Evolutionary conservation across 2,113 vertebrate species (phyloP).

Genomic region (Chloroceryle aenea): DNA sequence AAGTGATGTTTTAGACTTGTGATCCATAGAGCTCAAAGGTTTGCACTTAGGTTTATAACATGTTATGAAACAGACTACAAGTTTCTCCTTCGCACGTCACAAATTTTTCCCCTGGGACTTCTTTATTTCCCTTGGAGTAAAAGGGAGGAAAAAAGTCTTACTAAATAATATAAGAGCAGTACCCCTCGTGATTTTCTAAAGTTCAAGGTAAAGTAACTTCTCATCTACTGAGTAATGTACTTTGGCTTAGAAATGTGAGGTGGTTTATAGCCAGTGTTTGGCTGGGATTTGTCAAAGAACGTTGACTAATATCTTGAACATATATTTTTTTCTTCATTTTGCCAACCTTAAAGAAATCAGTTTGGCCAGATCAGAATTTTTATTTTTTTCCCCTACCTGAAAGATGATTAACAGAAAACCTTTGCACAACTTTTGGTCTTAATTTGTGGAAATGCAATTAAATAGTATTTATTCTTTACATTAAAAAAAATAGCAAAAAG

Average conservation of each 20-base stretch:
- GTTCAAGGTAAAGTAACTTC: constrained; percentile 9
- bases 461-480: not conserved
- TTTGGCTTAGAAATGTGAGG: not conserved
- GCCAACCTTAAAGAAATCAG: not conserved
- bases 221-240: not conserved
- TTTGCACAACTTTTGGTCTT: not conserved
- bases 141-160: not conserved
- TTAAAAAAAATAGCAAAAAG: not conserved
- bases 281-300: not conserved
- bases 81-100: not conserved
- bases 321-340: not conserved
- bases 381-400: not conserved
- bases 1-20: not conserved
- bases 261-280: not conserved
- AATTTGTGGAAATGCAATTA: not conserved
- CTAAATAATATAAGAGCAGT: not conserved
- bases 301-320: not conserved
- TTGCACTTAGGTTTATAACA: constrained; percentile 12
- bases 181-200: not conserved
- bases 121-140: not conserved
- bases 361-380: not conserved
- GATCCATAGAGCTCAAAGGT: not conserved
- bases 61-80: not conserved
- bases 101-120: not conserved
- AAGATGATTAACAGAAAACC: not conserved